A percentile compares a stretch with the other conserved stretches of the same genome.
These are phyloP conservation scores for Drosophila simulans DNA, from an alignment of 1,140 invertebrate species.

Conservation along the genomic window DNA sequence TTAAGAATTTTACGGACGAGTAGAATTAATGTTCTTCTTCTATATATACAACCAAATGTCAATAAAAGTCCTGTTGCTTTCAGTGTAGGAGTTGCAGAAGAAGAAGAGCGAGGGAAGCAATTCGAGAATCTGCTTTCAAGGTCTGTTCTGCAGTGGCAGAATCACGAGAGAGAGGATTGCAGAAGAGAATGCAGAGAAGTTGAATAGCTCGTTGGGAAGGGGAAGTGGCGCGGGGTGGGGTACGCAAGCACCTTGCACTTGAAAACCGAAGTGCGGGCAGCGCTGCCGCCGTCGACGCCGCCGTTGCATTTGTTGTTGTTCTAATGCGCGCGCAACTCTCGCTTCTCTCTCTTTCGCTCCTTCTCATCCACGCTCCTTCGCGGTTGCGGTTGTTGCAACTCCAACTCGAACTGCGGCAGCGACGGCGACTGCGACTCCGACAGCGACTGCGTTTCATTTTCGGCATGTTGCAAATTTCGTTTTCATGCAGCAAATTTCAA, in stretches of 20 bases:
- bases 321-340: constrained; percentile 54
- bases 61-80: not conserved
- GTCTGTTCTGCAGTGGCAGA: constrained; percentile 69
- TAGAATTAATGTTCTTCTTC: not conserved
- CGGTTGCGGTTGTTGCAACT: constrained; percentile 9
- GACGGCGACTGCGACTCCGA: constrained; percentile 3
- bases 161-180: constrained; percentile 17
- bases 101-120: not conserved
- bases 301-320: constrained; percentile 40
- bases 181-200: constrained; percentile 38
- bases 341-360: not conserved
- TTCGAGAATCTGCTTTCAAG: constrained; percentile 72
- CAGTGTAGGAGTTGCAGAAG: constrained; percentile 11
- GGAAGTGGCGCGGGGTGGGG: not conserved
- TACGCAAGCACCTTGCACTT: constrained; percentile 71
- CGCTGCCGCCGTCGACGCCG: constrained; percentile 19
- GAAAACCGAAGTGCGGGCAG: constrained; percentile 56
- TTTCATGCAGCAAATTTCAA: constrained; percentile 80
- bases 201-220: constrained; percentile 9
- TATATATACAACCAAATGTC: not conserved
- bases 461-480: constrained; percentile 78
- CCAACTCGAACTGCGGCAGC: constrained; percentile 29
- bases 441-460: constrained; percentile 57
- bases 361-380: not conserved
- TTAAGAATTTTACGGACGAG: too few species aligned